A percentile compares a stretch with the other conserved stretches of the same genome.
Conservation (phyloP, 2,797 vertebrate genomes). For the Sciurus carolinensis region DNA sequence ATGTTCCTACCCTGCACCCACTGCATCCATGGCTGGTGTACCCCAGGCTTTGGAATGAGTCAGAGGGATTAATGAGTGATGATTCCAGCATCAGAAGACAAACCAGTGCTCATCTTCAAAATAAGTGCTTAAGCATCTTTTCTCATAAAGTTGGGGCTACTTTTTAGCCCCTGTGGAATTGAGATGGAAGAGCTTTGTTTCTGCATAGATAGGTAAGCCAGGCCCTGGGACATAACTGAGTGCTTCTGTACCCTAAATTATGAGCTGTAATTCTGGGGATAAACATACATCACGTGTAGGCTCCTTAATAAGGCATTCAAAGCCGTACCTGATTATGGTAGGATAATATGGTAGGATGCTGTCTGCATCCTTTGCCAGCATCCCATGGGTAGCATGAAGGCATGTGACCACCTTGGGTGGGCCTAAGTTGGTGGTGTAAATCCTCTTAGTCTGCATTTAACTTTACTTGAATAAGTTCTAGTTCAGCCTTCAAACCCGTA, state of each 20-base stretch:
- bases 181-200: conserved; percentile 57
- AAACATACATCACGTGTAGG: not conserved
- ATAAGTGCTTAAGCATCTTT: not conserved
- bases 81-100: not conserved
- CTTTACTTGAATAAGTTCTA: not conserved
- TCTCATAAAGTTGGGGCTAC: not conserved
- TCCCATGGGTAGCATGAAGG: not conserved
- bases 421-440: not conserved
- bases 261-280: conserved; percentile 42
- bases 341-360: not conserved
- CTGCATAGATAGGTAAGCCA: not conserved
- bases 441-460: not conserved
- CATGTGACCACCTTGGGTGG: not conserved
- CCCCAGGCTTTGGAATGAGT: conserved; percentile 19
- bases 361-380: not conserved
- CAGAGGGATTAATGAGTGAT: not conserved
- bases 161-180: conserved; percentile 44
- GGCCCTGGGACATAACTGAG: conserved; percentile 6
- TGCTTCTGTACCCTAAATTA: conserved; percentile 10
- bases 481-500: not conserved
- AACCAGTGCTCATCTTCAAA: conserved; percentile 25
- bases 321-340: not conserved
- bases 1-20: not conserved
- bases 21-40: not conserved
- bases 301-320: not conserved